A percentile compares a stretch with the other conserved stretches of the same genome.
phyloP scores from a whole-genome alignment of 2,797 vertebrate genomes.

The Labroides dimidiatus region DNA sequence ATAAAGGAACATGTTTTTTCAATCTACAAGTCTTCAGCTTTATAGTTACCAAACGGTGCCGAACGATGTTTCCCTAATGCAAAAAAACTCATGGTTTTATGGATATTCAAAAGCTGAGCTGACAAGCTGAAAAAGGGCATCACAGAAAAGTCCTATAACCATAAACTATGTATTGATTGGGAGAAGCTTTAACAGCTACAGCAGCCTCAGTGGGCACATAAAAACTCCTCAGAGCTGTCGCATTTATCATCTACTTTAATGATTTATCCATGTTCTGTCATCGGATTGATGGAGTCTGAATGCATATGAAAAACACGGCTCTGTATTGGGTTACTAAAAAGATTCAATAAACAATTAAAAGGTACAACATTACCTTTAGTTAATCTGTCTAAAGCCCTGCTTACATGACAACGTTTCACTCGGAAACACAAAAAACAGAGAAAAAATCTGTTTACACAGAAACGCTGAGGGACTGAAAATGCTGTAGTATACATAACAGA shows the following conservation, averaged over 20 bases:
- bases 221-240: conserved; percentile 6
- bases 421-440: too few species aligned
- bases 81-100: neutral
- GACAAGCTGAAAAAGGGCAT: too few species aligned
- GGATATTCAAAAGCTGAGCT: conserved; percentile 1
- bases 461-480: too few species aligned
- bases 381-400: neutral
- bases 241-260: conserved; percentile 1
- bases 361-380: neutral
- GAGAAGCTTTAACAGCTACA: conserved; percentile 7
- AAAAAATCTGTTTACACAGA: too few species aligned
- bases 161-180: neutral
- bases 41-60: neutral
- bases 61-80: neutral
- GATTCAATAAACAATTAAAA: neutral
- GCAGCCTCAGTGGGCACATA: conserved; percentile 8
- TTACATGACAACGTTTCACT: too few species aligned
- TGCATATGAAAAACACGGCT: conserved; percentile 11
- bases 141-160: neutral
- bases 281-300: neutral
- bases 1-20: too few species aligned
- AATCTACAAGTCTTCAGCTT: too few species aligned
- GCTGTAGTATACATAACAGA: too few species aligned
- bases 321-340: neutral
- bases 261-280: conserved; percentile 14